A percentile compares a stretch with the other conserved stretches of the same genome.
phyloP scores from a whole-genome alignment of 2,113 vertebrate species.

The Phalacrocorax brasilianus region DNA sequence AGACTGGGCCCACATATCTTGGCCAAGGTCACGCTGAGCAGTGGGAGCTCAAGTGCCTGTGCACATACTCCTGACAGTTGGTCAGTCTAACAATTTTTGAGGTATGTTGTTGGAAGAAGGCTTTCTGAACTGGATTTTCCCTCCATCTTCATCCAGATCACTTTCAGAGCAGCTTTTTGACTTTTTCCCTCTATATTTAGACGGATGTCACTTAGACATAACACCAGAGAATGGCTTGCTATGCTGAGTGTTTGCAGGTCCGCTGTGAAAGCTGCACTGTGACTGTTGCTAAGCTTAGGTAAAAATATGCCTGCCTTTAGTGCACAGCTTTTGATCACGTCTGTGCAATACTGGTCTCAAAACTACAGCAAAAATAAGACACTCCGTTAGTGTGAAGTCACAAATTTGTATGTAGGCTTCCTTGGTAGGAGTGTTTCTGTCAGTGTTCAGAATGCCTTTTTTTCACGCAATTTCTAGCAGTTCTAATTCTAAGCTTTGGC shows the following conservation, averaged over 20 bases:
- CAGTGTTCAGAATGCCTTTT: neutral
- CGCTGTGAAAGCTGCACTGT: fast-evolving
- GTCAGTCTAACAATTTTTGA: neutral
- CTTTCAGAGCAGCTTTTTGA: neutral
- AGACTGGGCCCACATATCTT: neutral
- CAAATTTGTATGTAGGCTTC: neutral
- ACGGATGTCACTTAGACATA: neutral
- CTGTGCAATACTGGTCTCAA: neutral
- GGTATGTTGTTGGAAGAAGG: neutral
- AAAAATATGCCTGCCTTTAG: neutral
- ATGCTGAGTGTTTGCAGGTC: neutral
- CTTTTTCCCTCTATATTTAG: neutral
- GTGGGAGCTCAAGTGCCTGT: neutral
- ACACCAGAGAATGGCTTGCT: fast-evolving
- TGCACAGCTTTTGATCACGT: neutral
- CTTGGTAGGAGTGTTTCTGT: neutral
- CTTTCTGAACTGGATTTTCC: neutral
- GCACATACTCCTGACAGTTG: neutral
- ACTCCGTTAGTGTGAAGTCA: neutral
- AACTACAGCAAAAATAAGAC: neutral
- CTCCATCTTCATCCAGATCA: neutral
- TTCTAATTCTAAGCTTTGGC: neutral
- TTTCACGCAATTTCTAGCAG: neutral
- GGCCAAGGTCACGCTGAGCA: neutral
- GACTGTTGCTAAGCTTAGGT: neutral